Evolutionary conservation across 2,113 vertebrate species (phyloP).

Genomic region (Camelus dromedarius): DNA sequence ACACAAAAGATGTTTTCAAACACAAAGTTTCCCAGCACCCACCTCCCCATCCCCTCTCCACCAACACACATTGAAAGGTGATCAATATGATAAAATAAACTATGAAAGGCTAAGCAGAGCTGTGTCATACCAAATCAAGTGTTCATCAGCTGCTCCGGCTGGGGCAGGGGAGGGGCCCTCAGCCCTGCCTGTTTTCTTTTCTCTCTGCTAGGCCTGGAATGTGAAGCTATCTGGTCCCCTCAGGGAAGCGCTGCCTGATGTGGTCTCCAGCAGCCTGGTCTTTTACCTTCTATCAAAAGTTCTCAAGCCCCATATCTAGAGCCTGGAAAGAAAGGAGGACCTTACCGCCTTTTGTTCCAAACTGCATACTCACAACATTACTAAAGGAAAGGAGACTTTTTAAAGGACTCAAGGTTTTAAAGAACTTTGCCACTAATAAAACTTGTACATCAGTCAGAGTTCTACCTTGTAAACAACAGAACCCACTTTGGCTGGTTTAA

Average conservation of each 20-base stretch:
- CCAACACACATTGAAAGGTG: not conserved
- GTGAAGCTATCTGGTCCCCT: not conserved
- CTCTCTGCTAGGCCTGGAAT: not conserved
- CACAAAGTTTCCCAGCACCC: not conserved
- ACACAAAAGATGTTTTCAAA: not conserved
- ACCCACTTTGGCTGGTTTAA: not conserved
- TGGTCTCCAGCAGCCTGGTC: not conserved
- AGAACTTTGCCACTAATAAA: not conserved
- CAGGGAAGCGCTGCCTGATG: not conserved
- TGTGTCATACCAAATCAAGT: not conserved
- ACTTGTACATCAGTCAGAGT: not conserved
- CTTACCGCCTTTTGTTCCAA: not conserved
- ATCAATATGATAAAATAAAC: not conserved
- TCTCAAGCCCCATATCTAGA: not conserved
- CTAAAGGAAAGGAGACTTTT: not conserved
- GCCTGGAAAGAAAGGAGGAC: not conserved
- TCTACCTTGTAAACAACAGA: not conserved
- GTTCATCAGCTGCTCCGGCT: not conserved
- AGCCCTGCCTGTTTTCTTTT: not conserved
- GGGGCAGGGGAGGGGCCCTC: not conserved
- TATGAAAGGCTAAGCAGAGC: not conserved
- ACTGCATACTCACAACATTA: not conserved
- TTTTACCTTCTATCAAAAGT: not conserved
- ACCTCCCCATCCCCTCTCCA: no score
- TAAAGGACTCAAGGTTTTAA: not conserved